Conservation (phyloP, 2,113 vertebrate genomes). For the Oncorhynchus tshawytscha region DNA sequence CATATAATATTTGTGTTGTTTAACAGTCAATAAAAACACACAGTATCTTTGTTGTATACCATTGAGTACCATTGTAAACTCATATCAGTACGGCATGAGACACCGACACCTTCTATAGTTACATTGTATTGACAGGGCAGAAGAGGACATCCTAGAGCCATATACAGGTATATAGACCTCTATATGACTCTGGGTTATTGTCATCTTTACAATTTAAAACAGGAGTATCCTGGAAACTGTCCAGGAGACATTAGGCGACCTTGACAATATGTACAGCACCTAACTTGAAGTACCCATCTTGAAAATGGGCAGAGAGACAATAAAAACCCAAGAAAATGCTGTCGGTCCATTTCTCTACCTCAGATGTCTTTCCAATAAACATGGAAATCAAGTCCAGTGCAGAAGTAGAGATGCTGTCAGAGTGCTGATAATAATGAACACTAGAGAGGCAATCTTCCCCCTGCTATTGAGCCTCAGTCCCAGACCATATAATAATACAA, state of each 20-base stretch:
- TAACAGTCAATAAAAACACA: not conserved
- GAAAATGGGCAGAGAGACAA: not conserved
- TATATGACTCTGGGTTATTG: not conserved
- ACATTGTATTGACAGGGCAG: not conserved
- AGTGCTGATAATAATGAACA: not conserved
- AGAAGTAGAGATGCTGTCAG: not conserved
- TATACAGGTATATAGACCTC: too few relatives aligned
- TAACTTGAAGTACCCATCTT: not conserved
- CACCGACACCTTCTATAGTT: not conserved
- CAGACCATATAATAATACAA: not conserved
- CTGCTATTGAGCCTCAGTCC: constrained; percentile 1
- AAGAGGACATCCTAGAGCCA: not conserved
- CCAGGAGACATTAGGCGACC: not conserved
- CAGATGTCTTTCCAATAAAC: constrained; percentile 26
- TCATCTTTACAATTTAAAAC: not conserved
- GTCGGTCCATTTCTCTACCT: not conserved
- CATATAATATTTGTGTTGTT: not conserved
- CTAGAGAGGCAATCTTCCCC: constrained; percentile 6
- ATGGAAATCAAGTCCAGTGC: constrained; percentile 13
- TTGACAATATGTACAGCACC: not conserved
- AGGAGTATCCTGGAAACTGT: not conserved
- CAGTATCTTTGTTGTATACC: not conserved
- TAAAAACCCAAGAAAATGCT: not conserved
- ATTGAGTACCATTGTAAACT: not conserved
- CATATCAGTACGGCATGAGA: too few relatives aligned